Conservation (phyloP, 2,113 vertebrate genomes). For the Aptenodytes patagonicus region DNA sequence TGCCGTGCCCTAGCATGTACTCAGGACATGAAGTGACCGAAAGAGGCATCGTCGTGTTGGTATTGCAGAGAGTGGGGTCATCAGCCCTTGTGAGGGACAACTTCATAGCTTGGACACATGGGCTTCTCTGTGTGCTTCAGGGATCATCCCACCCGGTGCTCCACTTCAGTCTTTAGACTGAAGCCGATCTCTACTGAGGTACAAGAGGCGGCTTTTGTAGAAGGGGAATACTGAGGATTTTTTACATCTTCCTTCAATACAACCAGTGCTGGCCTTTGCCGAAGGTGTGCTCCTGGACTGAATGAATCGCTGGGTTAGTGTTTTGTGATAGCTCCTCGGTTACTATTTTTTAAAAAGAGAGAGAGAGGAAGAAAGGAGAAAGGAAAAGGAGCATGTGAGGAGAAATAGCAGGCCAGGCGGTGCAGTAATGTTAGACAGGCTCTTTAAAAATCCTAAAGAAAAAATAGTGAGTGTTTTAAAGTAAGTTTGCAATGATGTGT, state of each 20-base stretch:
- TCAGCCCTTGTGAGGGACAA: not conserved
- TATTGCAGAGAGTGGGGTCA: not conserved
- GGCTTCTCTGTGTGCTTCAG: not conserved
- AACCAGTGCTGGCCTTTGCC: not conserved
- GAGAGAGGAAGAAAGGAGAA: not conserved
- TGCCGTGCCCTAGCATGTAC: rapidly evolving
- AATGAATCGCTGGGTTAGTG: not conserved
- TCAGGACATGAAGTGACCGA: not conserved
- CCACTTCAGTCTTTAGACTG: not conserved
- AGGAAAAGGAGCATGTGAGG: not conserved
- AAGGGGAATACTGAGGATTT: not conserved
- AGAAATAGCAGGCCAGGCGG: not conserved
- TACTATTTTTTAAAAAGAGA: not conserved
- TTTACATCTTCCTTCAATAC: not conserved
- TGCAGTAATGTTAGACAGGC: not conserved
- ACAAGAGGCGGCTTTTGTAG: not conserved
- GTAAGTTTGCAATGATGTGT: not conserved
- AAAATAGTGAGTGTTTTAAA: not conserved
- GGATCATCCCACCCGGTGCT: rapidly evolving
- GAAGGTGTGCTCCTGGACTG: not conserved
- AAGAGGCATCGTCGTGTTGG: not conserved
- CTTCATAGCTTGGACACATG: not conserved
- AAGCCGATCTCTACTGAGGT: not conserved
- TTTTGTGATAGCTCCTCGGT: not conserved
- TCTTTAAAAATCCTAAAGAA: not conserved